Conservation (phyloP, 2,888 invertebrate genomes). For the Limnephilus auricula region DNA sequence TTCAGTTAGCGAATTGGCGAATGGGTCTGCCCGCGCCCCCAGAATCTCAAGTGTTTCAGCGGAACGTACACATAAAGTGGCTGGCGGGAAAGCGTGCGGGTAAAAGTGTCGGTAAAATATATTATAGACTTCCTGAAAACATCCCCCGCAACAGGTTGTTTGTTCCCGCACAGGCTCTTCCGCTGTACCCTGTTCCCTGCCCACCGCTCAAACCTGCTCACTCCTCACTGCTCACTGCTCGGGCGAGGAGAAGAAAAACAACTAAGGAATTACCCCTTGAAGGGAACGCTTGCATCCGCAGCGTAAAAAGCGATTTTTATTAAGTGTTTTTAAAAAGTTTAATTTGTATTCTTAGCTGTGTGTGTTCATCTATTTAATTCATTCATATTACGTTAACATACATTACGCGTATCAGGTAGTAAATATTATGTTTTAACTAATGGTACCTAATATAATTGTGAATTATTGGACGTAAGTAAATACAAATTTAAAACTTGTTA, state of each 20-base stretch:
- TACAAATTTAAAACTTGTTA: no score
- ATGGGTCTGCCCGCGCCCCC: not conserved
- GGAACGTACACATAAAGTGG: conserved; percentile 49
- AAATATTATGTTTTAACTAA: no score
- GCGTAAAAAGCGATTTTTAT: not conserved
- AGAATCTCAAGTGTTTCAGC: conserved; percentile 43
- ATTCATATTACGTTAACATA: not conserved
- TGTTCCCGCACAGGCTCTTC: not conserved
- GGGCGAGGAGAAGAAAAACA: conserved; percentile 24
- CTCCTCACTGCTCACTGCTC: not conserved
- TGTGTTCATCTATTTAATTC: not conserved
- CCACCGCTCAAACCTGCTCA: not conserved
- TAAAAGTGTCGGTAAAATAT: conserved; percentile 56
- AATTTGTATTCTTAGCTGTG: not conserved
- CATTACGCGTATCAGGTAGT: not conserved
- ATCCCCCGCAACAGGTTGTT: conserved; percentile 48
- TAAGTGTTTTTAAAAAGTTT: not conserved
- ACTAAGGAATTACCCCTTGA: conserved; percentile 18
- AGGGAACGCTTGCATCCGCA: conserved; percentile 6
- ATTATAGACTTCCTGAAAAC: conserved; percentile 57
- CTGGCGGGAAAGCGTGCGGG: conserved; percentile 54
- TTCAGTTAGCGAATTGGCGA: conserved; percentile 27
- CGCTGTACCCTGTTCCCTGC: no score
- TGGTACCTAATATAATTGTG: no score
- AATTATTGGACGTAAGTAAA: no score